Base-by-base conservation (phyloP, 2,113 vertebrate species). In the Hippocampus abdominalis region DNA sequence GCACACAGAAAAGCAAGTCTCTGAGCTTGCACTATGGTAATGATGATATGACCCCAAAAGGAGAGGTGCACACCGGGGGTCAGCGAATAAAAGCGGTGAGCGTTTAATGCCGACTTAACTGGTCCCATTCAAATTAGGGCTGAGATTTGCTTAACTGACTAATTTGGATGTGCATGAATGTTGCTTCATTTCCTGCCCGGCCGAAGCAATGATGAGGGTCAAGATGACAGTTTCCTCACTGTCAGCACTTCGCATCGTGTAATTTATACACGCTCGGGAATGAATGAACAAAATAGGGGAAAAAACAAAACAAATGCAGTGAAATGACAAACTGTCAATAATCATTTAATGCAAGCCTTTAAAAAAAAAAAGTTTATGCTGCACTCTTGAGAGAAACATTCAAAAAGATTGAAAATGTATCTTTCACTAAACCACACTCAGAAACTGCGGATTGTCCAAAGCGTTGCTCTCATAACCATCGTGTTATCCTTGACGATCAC, bases 11-110 rank as follows among this genome's bases (percentile, higher is more conserved):
- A 94, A 93, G 92, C 94, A 94, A 53, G 93, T 94, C 95, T 96
- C 95, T 94, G 93, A 96, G 94, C 95, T 95, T 95, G 96, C 95
- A 95, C 95, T 97, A 96, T 96, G 96, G 95, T 98, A 97, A 98
- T 98, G 94, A 97, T 95, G 94, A 94, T 95, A 93, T 96, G 95
- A 98, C 95, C 95, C 94, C 92, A 93, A 94, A 94, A 94, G 93
- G 92, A 92, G 93, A 93, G 92, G 93, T 91, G 93, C 93, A 93
- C 93, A 95, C 91, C 92, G 93, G 93, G 94, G 96, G 97, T 98
- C 95, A 95, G 94, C 93, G 94, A 95, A 97, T 94, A 94, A 95
- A 87, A 94, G 94, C 94, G 91, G 82, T 91, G 91, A 94, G 94
- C 93, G 93, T 96, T 96, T 96, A 95, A 94, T 94, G 94, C 92